These are phyloP conservation scores for Asobara japonica DNA, from an alignment of 1,140 invertebrate genomes.

Conservation along the genomic window DNA sequence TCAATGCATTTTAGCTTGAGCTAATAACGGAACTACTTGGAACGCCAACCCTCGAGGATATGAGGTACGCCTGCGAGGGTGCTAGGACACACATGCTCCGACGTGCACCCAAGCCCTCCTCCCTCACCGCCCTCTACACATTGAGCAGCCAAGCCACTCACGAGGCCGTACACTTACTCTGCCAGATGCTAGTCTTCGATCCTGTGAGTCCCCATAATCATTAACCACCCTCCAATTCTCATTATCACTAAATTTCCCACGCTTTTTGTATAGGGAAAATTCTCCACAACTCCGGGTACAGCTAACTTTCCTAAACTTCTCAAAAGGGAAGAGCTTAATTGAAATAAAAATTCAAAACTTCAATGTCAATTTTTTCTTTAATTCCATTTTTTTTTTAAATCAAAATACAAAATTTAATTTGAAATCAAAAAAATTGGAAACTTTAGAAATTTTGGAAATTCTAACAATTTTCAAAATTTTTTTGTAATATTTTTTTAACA, in stretches of 20 bases:
- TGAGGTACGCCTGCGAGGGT: conserved; percentile 95
- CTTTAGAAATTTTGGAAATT: too few species aligned
- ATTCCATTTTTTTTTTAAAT: too few species aligned
- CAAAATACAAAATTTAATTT: too few species aligned
- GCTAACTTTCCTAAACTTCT: too few species aligned
- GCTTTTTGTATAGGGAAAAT: too few species aligned
- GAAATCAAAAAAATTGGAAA: too few species aligned
- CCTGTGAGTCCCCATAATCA: conserved; percentile 76
- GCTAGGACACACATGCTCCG: conserved; percentile 93
- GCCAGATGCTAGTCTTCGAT: conserved; percentile 98
- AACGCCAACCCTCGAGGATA: conserved; percentile 95
- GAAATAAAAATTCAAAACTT: too few species aligned
- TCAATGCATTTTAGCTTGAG: conserved; percentile 79
- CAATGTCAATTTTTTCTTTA: too few species aligned
- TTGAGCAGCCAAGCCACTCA: conserved; percentile 93
- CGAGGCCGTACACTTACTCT: conserved; percentile 97
- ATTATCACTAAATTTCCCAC: neutral
- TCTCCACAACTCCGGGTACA: too few species aligned
- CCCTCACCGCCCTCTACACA: conserved; percentile 90
- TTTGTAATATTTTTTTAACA: too few species aligned
- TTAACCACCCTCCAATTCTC: neutral
- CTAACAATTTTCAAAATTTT: too few species aligned
- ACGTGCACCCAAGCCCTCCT: conserved; percentile 86
- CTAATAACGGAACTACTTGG: conserved; percentile 96
- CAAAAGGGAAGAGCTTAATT: too few species aligned